Evolutionary conservation across 2,888 invertebrate genomes (phyloP), one percentile per base, ranked within the genome.

Genomic region (Nesidiocoris tenuis): DNA sequence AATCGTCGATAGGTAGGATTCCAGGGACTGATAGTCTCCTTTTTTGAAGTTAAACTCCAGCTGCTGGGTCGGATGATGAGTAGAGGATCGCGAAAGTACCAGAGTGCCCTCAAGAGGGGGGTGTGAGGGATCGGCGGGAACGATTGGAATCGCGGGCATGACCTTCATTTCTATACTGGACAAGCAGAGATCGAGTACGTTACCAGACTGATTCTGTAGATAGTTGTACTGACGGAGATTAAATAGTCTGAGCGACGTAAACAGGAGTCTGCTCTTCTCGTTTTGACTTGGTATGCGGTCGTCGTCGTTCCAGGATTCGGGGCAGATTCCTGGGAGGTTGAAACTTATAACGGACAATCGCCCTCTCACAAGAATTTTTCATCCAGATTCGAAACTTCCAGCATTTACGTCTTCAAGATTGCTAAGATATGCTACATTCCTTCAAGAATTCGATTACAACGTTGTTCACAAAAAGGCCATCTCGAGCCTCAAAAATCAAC

Each of bases 341-440:
- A n/a, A n/a, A n/a, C n/a, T n/a, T n/a, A 22, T 63, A 2, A 75
- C 75, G 1, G 75, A 75, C 61, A 75, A 75, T 59, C 54, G 57
- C 16, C 75, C 75, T 2, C 66, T 75, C 21, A 72, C 66, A 1
- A 39, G 67, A 17, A 75, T 75, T 18, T 75, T 75, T 55, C 75
- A 70, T 21, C 75, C 75, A 56, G 22, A 57, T 21, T 39, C 18
- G 54, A 22, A 19, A 17, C 56, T 75, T n/a, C 75, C 75, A 1
- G 19, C 24, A 22, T 74, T 66, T 5, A 66, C 66, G 17, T 39
- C 66, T 19, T 17, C 66, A 2, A 66, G 66, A 18, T 55, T 66
- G 22, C 55, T 75, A 12, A n/a, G 75, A 16, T 75, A 75, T 57
- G 66, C 75, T 17, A 25, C 67, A 23, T 75, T 75, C 63, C 74